Base-by-base conservation (phyloP, 2,888 invertebrate genomes). In the Griposia aprilina region DNA sequence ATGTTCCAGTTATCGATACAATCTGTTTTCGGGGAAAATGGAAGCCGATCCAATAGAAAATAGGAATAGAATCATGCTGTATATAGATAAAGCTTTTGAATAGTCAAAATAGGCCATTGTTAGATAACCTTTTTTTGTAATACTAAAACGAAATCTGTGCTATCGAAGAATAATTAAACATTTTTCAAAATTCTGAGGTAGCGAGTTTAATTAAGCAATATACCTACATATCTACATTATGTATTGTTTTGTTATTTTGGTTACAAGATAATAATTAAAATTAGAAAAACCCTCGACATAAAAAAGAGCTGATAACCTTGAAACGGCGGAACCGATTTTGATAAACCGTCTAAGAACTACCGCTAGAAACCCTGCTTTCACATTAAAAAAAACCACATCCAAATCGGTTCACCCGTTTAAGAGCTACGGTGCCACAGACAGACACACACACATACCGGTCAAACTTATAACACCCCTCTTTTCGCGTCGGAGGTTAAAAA, bases 11-110 rank as follows among this genome's bases (percentile, higher is more conserved):
- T 83, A 74, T 83, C 73, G 73, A 81, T 80, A 86, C 80, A 72
- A 83, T 85, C 73, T 76, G 62, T 83, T 83, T 84, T 75, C 71
- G 86, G 67, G 66, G 48, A 77, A 85, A 85, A 85, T 86, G 67
- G 78, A 66, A 74, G 57, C 26, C 63, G 45, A 65, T 83, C 65
- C 55, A 50, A 78, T 78, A 74, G 77, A 66, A 83, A 83, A 83
- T 74, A 76, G 73, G 67, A 73, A 78, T 60, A 66, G 57, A 69
- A 84, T 73, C 68, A 72, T 55, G 50, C 23, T 76, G 45, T 41
- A 62, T 68, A 59, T 57, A 23, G 50, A 59, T 55, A 45, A 7
- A 8, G 63, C 48, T 45, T 60, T 74, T 50, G 41, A 60, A 70
- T 67, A 36, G n/a, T 45, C 59, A 26, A 74, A 83, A 59, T 45